Evolutionary conservation across 1,140 invertebrate species (phyloP), one percentile per base, ranked within the genome.

Genomic region (Myzus persicae): DNA sequence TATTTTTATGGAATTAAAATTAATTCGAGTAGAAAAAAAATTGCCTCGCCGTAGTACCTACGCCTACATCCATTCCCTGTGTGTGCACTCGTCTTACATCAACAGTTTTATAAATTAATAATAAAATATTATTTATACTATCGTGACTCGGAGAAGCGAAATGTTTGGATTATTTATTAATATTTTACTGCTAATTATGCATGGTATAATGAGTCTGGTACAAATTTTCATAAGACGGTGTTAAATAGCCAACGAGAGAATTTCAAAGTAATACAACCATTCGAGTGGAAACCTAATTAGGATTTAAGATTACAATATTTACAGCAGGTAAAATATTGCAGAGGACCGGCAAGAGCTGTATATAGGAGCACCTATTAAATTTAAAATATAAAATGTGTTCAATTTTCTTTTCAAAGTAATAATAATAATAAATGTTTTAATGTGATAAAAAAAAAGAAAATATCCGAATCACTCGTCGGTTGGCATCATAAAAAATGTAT

Each of bases 161-260:
- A 89, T 36, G 88, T 54, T 89, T 54, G 40, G 18, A 40, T 54
- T 54, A 38, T 54, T 51, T 38, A 89, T 89, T 54, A 38, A 26
- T 24, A 40, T 54, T 54, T 54, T 89, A 89, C 88, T 38, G 88
- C 36, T 89, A 26, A 89, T 89, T 54, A 89, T 26, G n/a, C 24
- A 14, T 14, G 48, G 46, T 54, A 4, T 54, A 89, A 89, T 26
- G 88, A 54, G 46, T 40, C 24, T 89, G 8, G 8, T 54, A 89
- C 9, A 31, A 2, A 54, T 38, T 26, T 89, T 11, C 36, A 40
- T 54, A 26, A 89, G 46, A 36, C 18, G 31, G 11, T 22, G 31
- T n/a, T 54, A 54, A 36, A 89, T 51, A 46, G 46, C 20, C 26
- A 87, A 48, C 46, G 36, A 38, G 36, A 26, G 48, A 54, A 54